Evolutionary conservation across 2,797 vertebrate genomes (phyloP).

Genomic region (Heteromormyrus szaboi): DNA sequence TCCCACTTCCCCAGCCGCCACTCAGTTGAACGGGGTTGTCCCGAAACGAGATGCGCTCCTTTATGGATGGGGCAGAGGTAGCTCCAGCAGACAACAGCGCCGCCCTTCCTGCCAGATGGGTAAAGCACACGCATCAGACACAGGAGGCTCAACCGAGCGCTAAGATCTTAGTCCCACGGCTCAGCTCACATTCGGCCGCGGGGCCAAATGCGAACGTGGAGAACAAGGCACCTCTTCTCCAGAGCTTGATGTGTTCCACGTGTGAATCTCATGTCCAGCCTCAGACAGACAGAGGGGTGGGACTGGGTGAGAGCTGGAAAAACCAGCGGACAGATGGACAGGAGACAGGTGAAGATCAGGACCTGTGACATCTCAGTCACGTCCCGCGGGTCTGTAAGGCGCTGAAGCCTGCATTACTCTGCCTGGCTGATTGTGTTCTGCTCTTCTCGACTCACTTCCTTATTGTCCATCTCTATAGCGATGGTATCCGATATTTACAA

Average conservation of each 20-base stretch:
- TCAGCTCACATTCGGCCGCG: constrained; percentile 38
- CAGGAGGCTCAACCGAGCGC: not conserved
- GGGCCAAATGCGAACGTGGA: constrained; percentile 62
- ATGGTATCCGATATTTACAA: not conserved
- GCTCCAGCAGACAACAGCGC: constrained; percentile 50
- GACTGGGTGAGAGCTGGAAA: constrained; percentile 29
- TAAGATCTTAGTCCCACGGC: not conserved
- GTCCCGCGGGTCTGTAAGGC: not conserved
- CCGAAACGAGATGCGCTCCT: constrained; percentile 78
- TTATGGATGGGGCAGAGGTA: constrained; percentile 54
- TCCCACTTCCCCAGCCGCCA: constrained; percentile 85
- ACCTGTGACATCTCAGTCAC: not conserved
- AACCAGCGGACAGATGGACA: constrained; percentile 19
- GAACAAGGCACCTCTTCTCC: constrained; percentile 55
- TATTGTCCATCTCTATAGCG: not conserved
- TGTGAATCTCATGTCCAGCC: constrained; percentile 43
- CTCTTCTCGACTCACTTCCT: not conserved
- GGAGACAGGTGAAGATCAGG: not conserved
- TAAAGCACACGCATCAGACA: constrained; percentile 26
- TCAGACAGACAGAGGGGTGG: constrained; percentile 13
- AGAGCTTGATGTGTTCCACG: constrained; percentile 59
- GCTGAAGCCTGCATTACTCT: not conserved
- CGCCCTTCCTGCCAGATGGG: constrained; percentile 60
- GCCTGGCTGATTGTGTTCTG: not conserved
- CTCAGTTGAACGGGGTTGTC: constrained; percentile 74